Evolutionary conservation across 1,140 invertebrate genomes (phyloP).

Genomic region (Lordiphosa clarofinis): DNA sequence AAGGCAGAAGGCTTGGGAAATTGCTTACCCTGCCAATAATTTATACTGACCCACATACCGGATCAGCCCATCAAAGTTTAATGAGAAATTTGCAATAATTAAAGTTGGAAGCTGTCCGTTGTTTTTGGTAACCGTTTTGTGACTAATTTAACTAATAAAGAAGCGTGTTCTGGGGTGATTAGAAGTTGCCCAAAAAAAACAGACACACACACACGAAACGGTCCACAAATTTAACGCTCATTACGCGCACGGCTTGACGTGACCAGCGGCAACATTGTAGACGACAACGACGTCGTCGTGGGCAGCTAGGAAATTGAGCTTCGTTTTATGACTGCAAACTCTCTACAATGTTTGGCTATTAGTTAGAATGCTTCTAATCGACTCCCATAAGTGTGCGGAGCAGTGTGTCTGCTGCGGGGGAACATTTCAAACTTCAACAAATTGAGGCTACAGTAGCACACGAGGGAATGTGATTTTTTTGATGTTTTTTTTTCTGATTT

Average conservation of each 20-base stretch:
- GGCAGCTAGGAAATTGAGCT: slow-evolving; percentile 70
- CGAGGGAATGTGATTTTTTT: slow-evolving; percentile 11
- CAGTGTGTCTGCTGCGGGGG: slow-evolving; percentile 26
- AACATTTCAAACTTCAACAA: slow-evolving; percentile 31
- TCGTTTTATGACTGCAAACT: slow-evolving; percentile 38
- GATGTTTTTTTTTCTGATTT: slow-evolving; percentile 8
- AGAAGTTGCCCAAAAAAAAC: slow-evolving; percentile 67
- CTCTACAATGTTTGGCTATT: slow-evolving; percentile 55
- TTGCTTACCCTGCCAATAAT: slow-evolving; percentile 21
- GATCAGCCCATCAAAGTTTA: slow-evolving; percentile 31
- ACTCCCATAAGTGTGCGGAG: slow-evolving; percentile 16
- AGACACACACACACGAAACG: slow-evolving; percentile 33
- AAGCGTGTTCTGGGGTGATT: slow-evolving; percentile 66
- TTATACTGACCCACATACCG: slow-evolving; percentile 50
- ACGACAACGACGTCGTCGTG: slow-evolving; percentile 36
- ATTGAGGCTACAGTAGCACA: slow-evolving; percentile 66
- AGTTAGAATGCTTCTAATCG: slow-evolving; percentile 62
- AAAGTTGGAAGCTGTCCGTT: slow-evolving; percentile 47
- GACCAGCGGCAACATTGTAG: slow-evolving; percentile 47
- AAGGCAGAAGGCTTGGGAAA: slow-evolving; percentile 39
- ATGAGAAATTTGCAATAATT: slow-evolving; percentile 52
- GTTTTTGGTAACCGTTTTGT: slow-evolving; percentile 70
- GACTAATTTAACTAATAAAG: slow-evolving; percentile 70
- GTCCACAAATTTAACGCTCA: slow-evolving; percentile 71
- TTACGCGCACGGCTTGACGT: slow-evolving; percentile 70